These are phyloP conservation scores for Puffinus mauretanicus DNA, from an alignment of 2,113 vertebrate species.

Conservation along the genomic window DNA sequence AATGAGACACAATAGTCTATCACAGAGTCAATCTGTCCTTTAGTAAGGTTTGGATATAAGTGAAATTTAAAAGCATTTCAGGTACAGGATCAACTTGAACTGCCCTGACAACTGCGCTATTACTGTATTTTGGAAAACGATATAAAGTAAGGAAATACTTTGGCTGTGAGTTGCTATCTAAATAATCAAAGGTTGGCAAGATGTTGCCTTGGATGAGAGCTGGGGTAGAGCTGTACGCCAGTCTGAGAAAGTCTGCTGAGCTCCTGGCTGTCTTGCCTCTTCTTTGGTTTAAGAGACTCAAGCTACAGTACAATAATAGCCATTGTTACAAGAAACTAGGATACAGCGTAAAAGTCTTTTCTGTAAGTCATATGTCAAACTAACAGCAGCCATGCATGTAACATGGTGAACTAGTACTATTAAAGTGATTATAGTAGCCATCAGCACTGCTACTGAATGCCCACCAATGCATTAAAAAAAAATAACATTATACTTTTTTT, in stretches of 20 bases:
- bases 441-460: background rate
- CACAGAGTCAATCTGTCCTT: background rate
- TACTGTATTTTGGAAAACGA: background rate
- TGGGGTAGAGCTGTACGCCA: background rate
- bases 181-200: background rate
- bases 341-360: background rate
- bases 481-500: background rate
- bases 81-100: background rate
- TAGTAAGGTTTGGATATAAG: background rate
- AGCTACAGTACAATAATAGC: background rate
- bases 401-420: background rate
- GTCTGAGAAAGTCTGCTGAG: background rate
- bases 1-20: background rate
- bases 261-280: background rate
- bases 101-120: background rate
- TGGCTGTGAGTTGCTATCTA: background rate
- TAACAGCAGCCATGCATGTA: background rate
- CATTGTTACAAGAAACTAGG: background rate
- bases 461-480: background rate
- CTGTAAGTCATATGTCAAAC: background rate
- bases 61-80: background rate
- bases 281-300: background rate
- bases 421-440: background rate
- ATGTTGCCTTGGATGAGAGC: background rate
- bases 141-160: background rate